These are phyloP conservation scores for Nemapogon koenigi DNA, from an alignment of 2,888 invertebrate species.

Conservation along the genomic window DNA sequence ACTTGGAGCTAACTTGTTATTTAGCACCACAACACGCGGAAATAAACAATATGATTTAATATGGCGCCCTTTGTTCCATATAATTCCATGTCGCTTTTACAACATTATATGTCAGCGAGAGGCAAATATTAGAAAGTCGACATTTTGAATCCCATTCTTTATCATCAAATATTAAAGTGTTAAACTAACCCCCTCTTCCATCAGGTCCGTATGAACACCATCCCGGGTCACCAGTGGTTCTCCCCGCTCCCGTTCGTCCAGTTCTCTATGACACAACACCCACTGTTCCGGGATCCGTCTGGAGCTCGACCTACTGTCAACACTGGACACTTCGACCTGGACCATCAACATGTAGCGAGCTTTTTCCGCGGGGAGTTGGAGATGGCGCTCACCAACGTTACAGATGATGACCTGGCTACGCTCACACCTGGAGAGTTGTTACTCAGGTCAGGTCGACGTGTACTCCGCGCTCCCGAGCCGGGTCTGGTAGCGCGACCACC, in stretches of 20 bases:
- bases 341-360: constrained; percentile 75
- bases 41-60: too few relatives aligned
- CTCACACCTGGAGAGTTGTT: constrained; percentile 36
- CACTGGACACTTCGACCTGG: constrained; percentile 79
- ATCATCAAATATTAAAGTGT: too few relatives aligned
- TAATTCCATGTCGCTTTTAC: too few relatives aligned
- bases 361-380: constrained; percentile 87
- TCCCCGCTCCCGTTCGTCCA: constrained; percentile 91
- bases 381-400: constrained; percentile 18
- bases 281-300: constrained; percentile 75
- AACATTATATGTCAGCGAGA: too few relatives aligned
- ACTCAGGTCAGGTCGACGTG: constrained; percentile 68
- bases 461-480: constrained; percentile 83
- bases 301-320: constrained; percentile 63
- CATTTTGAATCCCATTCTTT: too few relatives aligned
- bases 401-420: constrained; percentile 15
- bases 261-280: constrained; percentile 77
- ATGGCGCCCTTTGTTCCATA: too few relatives aligned
- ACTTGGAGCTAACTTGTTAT: too few relatives aligned
- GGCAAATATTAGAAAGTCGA: too few relatives aligned
- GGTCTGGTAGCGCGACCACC: constrained; percentile 50
- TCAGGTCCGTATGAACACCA: constrained; percentile 94
- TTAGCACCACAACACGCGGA: too few relatives aligned
- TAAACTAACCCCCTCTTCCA: not conserved
- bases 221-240: constrained; percentile 86